Conservation (phyloP, 2,113 vertebrate genomes). For the Lipophrys pholis region DNA sequence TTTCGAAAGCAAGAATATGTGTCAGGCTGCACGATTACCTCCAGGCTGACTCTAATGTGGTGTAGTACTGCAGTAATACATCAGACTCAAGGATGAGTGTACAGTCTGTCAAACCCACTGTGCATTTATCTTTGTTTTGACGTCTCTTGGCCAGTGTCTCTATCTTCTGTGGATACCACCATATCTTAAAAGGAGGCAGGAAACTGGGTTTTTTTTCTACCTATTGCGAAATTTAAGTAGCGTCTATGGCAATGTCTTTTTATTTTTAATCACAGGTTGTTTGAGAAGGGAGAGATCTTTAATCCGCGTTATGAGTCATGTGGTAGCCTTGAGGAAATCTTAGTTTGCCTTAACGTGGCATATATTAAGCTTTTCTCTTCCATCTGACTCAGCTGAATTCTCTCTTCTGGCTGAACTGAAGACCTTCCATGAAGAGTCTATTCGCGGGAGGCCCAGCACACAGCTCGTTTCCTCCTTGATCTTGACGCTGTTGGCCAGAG, state of each 20-base stretch:
- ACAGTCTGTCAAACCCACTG: slow-evolving; percentile 15
- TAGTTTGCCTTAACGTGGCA: slow-evolving; percentile 14
- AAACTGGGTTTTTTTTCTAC: slow-evolving; percentile 23
- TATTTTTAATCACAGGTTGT: slow-evolving; percentile 9
- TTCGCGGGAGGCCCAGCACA: slow-evolving; percentile 14
- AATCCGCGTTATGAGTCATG: slow-evolving; percentile 7
- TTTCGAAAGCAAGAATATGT: slow-evolving; percentile 11
- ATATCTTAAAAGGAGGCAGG: slow-evolving; percentile 12
- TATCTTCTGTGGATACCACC: slow-evolving; percentile 42
- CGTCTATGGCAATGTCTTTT: slow-evolving; percentile 28
- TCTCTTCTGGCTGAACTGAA: slow-evolving; percentile 34
- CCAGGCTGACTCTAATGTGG: neutral
- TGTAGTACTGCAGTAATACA: slow-evolving; percentile 15
- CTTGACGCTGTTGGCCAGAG: too few species aligned
- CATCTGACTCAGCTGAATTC: slow-evolving; percentile 58
- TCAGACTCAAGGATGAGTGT: slow-evolving; percentile 32
- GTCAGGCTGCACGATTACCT: slow-evolving; percentile 31
- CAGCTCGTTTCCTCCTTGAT: neutral
- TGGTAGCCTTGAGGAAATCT: slow-evolving; percentile 23
- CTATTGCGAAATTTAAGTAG: slow-evolving; percentile 33
- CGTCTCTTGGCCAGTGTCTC: slow-evolving; percentile 38
- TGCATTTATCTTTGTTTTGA: slow-evolving; percentile 31
- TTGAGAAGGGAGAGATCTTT: slow-evolving; percentile 13
- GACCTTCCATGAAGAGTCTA: slow-evolving; percentile 28
- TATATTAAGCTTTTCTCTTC: slow-evolving; percentile 27